These are phyloP conservation scores for Epirrita christyi DNA, from an alignment of 2,888 invertebrate species.

Conservation along the genomic window DNA sequence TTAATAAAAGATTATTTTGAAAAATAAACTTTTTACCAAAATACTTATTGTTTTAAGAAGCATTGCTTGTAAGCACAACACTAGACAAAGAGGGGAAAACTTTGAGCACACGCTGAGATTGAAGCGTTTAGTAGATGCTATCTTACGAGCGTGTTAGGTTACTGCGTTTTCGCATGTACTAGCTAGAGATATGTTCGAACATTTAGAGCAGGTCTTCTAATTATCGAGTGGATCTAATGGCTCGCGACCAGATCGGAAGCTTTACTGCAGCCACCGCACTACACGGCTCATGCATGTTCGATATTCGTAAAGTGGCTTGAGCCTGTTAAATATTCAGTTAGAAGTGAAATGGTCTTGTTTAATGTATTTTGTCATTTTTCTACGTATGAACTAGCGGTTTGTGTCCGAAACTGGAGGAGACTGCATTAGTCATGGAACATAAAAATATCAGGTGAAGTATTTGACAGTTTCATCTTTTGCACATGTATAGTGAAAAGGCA, in stretches of 20 bases:
- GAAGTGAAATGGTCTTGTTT: conserved; percentile 40
- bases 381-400: conserved; percentile 30
- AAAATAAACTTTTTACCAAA: too few relatives aligned
- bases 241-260: neutral
- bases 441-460: conserved; percentile 15
- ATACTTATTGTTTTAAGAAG: too few relatives aligned
- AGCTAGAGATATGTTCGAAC: conserved; percentile 18
- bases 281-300: conserved; percentile 15
- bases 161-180: conserved; percentile 30
- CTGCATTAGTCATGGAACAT: conserved; percentile 27
- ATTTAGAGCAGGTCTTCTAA: conserved; percentile 28
- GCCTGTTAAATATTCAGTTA: conserved; percentile 26
- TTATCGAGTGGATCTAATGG: conserved; percentile 26
- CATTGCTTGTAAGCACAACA: conserved; percentile 5
- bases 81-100: conserved; percentile 1
- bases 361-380: conserved; percentile 20
- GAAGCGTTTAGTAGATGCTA: conserved; percentile 19
- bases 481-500: neutral
- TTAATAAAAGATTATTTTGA: too few relatives aligned
- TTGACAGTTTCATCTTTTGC: conserved; percentile 12
- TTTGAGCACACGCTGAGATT: conserved; percentile 12
- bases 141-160: conserved; percentile 24
- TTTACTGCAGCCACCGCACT: conserved; percentile 14
- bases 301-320: conserved; percentile 7
- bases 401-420: conserved; percentile 28